Evolutionary conservation across 2,113 vertebrate species (phyloP), one percentile per base, ranked within the genome.

Genomic region (Asarcornis scutulata): DNA sequence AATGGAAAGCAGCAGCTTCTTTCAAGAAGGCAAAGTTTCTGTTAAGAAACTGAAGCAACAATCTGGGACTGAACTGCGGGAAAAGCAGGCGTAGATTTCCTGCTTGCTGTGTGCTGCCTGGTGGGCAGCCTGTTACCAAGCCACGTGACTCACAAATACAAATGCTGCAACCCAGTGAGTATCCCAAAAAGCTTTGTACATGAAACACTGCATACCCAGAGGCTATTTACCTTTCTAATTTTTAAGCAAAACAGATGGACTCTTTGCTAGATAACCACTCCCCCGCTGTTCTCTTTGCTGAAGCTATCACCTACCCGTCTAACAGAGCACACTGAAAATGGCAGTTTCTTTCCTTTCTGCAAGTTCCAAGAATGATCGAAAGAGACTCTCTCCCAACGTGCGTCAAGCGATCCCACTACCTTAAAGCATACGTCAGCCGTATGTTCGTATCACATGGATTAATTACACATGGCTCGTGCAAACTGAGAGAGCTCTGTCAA

Each of bases 201-300:
- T 10, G 21, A 82, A 64, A 59, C 48, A 32, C 69, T 66, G 69
- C 88, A 36, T 36, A 89, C 31, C 86, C 66, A 90, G 58, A 59
- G 86, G 87, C 93, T 96, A 71, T 93, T 90, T 94, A 96, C 92
- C 84, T 95, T 92, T 44, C 88, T 91, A 91, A 88, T 89, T 96
- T 94, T 89, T 90, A 91, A 95, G 82, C 76, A 91, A 94, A 95
- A 46, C 71, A 77, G 86, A 89, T 63, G 40, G 91, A 93, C 82
- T 89, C 63, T 93, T 52, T 90, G 62, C 91, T 82, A 82, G 69
- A 95, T 80, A 88, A 86, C 83, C 32, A 66, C 36, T 83, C 69
- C 69, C 66, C 87, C 27, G 66, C 69, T 42, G 91, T 44, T 78
- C 38, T 71, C 74, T 73, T 42, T 78, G 83, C 89, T 69, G 53